These are phyloP conservation scores for Astropecten irregularis DNA, from an alignment of 53 echinoderm and acorn worm species.

Conservation along the genomic window DNA sequence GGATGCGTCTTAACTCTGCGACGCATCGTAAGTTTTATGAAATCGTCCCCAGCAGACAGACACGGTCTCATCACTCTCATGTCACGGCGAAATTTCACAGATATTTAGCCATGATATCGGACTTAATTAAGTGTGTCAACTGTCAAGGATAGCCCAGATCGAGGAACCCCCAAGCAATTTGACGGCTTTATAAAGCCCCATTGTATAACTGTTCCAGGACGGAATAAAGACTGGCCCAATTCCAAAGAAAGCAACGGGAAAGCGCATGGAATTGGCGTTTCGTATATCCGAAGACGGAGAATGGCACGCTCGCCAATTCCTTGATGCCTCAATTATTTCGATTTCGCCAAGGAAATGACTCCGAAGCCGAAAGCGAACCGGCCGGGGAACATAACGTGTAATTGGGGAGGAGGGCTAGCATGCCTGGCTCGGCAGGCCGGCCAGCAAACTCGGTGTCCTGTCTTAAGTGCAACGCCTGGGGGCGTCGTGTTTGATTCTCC, in stretches of 20 bases:
- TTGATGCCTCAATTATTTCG: constrained; percentile 11
- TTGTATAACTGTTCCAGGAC: too few species aligned
- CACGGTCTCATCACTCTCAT: too few species aligned
- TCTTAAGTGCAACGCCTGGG: constrained; percentile 39
- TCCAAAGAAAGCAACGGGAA: too few species aligned
- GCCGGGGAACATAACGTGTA: constrained; percentile 7
- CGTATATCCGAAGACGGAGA: neutral
- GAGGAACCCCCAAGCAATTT: too few species aligned
- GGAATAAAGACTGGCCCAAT: too few species aligned
- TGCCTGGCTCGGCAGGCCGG: neutral
- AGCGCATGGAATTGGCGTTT: too few species aligned
- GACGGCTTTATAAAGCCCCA: too few species aligned
- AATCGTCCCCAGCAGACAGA: too few species aligned
- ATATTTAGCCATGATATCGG: neutral
- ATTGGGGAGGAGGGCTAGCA: constrained; percentile 19
- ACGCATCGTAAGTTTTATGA: too few species aligned
- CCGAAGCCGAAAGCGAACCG: constrained; percentile 4
- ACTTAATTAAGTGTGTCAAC: constrained; percentile 42
- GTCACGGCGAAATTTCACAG: neutral
- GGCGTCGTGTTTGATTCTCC: constrained; percentile 43
- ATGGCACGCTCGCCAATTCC: constrained; percentile 22
- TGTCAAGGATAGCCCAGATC: too few species aligned
- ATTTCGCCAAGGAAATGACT: constrained; percentile 26
- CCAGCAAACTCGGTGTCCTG: neutral
- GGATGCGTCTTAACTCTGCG: too few species aligned